Base-by-base conservation (phyloP, 2,888 invertebrate species). In the Rhamphomyia laevipes region DNA sequence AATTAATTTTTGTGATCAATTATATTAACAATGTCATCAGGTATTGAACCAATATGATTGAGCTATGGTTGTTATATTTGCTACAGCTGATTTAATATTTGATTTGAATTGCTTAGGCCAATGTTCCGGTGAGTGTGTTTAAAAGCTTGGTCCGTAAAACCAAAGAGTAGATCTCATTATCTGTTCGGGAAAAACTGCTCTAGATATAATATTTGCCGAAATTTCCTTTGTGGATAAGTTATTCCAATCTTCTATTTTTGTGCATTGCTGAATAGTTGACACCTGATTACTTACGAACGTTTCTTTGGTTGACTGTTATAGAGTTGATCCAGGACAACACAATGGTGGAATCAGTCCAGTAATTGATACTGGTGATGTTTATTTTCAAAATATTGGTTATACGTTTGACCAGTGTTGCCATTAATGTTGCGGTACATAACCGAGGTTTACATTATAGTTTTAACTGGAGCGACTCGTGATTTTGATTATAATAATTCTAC, bases 401-500 rank as follows among this genome's bases (percentile, higher is more conserved):
- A n/a, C n/a, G n/a, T n/a, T n/a, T n/a, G n/a, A n/a, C n/a, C 9
- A 50, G 30, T 45, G 35, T 30, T 37, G 42, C 47, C 12, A 41
- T 18, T 33, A 47, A 27, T 7, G 41, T 18, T 12, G 43, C 42
- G 13, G 49, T 42, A 33, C 51, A 49, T 23, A 52, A 11, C 21
- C 47, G 30, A 21, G 45, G 45, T n/a, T 11, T 49, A 4, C 27
- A 44, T 48, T 35, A 41, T 27, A 27, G 31, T 47, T 18, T 51
- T 49, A 12, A 49, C 4, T 18, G 51, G 53, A 13, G 50, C 51
- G 11, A 48, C 53, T 1, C 47, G 27, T 10, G 43, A 50, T 43
- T 50, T 55, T 16, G 51, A 37, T 44, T 52, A 52, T 15, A 51
- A 33, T 5, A 51, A 16, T 13, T 38, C 30, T 27, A 48, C 40